These are phyloP conservation scores for Clarias platycephalus DNA, from an alignment of 2,797 vertebrate genomes.

Conservation along the genomic window DNA sequence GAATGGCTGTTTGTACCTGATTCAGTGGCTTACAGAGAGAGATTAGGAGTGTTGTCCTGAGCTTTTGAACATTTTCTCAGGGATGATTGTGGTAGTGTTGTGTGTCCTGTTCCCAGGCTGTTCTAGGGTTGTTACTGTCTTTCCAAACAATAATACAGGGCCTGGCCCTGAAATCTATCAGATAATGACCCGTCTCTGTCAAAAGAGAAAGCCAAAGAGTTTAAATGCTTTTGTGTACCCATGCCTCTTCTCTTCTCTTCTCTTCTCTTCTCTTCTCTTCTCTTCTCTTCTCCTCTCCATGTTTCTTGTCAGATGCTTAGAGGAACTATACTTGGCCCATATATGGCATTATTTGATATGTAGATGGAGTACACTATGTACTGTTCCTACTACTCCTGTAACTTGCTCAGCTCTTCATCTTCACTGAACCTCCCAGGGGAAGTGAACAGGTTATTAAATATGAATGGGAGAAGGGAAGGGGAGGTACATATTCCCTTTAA, in stretches of 20 bases:
- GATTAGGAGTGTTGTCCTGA: conserved; percentile 54
- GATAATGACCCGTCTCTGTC: conserved; percentile 80
- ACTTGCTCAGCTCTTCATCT: conserved; percentile 37
- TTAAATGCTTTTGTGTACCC: conserved; percentile 57
- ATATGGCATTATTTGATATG: conserved; percentile 10
- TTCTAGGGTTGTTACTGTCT: conserved; percentile 72
- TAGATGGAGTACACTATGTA: not conserved
- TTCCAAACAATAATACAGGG: conserved; percentile 76
- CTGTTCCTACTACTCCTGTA: conserved; percentile 5
- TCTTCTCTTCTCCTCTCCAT: not conserved
- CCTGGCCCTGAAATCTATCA: conserved; percentile 89
- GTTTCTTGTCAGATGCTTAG: not conserved
- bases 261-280: not conserved
- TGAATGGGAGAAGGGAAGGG: conserved; percentile 72
- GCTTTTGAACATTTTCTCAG: conserved; percentile 75
- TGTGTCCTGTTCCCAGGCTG: conserved; percentile 88
- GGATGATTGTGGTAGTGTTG: conserved; percentile 79
- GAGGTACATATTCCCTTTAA: conserved; percentile 80
- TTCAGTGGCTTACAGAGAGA: conserved; percentile 44
- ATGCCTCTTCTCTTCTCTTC: conserved; percentile 4
- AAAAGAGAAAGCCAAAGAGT: conserved; percentile 66
- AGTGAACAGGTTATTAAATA: conserved; percentile 79
- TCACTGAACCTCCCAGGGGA: conserved; percentile 67
- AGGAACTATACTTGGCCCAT: not conserved
- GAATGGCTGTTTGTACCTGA: conserved; percentile 51